These are phyloP conservation scores for Corythaixoides concolor DNA, from an alignment of 2,113 vertebrate genomes.

Conservation along the genomic window DNA sequence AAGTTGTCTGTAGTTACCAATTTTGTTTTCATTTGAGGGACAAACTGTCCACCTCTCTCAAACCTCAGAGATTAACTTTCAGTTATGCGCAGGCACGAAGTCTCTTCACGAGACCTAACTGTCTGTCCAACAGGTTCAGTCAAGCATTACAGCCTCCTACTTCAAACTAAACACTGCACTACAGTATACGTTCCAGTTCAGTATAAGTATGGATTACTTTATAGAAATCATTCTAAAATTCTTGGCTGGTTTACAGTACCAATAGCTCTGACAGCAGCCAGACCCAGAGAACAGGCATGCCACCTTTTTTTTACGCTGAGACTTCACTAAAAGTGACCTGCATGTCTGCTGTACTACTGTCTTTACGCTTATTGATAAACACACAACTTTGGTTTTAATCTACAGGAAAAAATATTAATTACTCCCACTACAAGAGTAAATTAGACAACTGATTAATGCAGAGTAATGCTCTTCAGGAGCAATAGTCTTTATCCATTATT, in stretches of 20 bases:
- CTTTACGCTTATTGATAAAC: not conserved
- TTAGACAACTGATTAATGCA: not conserved
- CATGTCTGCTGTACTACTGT: not conserved
- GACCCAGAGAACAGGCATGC: not conserved
- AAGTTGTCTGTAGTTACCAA: not conserved
- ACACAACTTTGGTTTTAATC: not conserved
- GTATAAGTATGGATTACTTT: not conserved
- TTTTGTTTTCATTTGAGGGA: not conserved
- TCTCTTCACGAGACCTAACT: constrained; percentile 53
- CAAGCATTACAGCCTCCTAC: constrained; percentile 39
- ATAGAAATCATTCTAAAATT: not conserved
- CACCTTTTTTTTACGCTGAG: not conserved
- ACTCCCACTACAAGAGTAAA: not conserved
- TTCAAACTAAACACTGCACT: constrained; percentile 9
- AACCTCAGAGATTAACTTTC: constrained; percentile 47
- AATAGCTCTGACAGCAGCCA: not conserved
- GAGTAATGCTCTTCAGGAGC: not conserved
- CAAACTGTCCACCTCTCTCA: not conserved
- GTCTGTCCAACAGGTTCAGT: constrained; percentile 19
- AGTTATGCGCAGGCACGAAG: constrained; percentile 19
- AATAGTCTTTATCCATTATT: not conserved
- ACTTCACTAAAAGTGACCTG: not conserved
- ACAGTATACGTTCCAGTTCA: not conserved
- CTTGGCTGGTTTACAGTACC: not conserved
- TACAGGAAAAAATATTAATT: not conserved